Evolutionary conservation across 2,888 invertebrate species (phyloP), one percentile per base, ranked within the genome.

Genomic region (Temnothorax rugatulus): DNA sequence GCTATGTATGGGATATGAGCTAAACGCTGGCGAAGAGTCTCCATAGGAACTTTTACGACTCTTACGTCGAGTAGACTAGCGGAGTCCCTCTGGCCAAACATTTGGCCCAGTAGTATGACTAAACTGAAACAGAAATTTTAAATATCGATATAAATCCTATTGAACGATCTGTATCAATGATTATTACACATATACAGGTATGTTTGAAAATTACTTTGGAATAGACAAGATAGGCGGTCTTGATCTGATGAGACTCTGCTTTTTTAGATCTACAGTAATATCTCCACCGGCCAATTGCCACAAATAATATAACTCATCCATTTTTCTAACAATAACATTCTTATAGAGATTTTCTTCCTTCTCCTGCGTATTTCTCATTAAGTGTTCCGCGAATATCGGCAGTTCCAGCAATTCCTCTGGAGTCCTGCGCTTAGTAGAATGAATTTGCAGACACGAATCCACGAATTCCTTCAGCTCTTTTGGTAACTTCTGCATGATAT

Each of bases 201-300:
- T 44, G 8, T 69, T 44, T 74, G 41, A 34, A 29, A 85, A 95
- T 95, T 95, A 97, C 97, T 96, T 97, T 54, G 98, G 98, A 95
- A 98, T 95, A 25, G 97, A 97, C 91, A 98, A 95, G 91, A 98
- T 97, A 0, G 98, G 97, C 0, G 98, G 97, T 92, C 97, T 97
- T 84, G 97, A 98, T 92, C 98, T 97, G 79, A 99, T 98, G 2
- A 99, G 95, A 0, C 98, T 98, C 94, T 98, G 98, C 93, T 98
- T 98, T 93, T 98, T 98, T 50, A 99, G 95, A 94, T 99, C 99
- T 0, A 97, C 96, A 86, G 98, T 97, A 77, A 99, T 97, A 95
- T 99, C 99, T 0, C 99, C 99, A 1, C 99, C 99, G 25, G 99
- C 98, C 82, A 99, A 94, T 94, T 98, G 98, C 99, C 99, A 99